These are phyloP conservation scores for Drosophila tani DNA, from an alignment of 1,140 invertebrate species.

Conservation along the genomic window DNA sequence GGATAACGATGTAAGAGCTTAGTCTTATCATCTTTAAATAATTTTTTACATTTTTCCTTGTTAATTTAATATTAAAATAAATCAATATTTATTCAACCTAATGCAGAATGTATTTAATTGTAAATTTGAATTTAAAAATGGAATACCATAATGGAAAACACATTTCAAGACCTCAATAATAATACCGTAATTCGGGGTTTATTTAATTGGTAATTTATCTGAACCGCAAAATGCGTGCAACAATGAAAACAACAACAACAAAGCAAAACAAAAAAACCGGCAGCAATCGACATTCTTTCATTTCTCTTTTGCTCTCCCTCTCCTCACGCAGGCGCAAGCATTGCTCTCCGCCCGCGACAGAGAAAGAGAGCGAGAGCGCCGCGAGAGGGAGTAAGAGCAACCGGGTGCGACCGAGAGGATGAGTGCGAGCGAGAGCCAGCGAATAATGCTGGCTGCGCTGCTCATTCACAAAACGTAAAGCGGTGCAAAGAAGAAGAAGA, in stretches of 20 bases:
- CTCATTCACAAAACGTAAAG: conserved; percentile 74
- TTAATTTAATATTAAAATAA: neutral
- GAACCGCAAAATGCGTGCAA: conserved; percentile 24
- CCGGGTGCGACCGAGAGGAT: conserved; percentile 18
- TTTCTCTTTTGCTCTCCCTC: conserved; percentile 19
- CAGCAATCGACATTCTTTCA: conserved; percentile 41
- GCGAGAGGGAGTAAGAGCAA: conserved; percentile 13
- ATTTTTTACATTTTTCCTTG: neutral
- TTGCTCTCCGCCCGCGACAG: conserved; percentile 11
- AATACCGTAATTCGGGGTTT: conserved; percentile 6
- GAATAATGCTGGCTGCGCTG: conserved; percentile 43
- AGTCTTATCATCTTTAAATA: neutral
- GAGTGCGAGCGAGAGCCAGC: conserved; percentile 27
- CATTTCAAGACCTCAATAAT: neutral
- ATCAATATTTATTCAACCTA: neutral
- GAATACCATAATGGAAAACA: neutral
- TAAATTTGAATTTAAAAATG: neutral
- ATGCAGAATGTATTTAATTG: neutral
- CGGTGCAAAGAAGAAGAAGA: conserved; percentile 34
- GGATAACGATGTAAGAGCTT: too few relatives aligned
- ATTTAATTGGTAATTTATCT: conserved; percentile 30
- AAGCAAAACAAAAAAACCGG: conserved; percentile 28
- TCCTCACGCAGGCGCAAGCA: conserved; percentile 28
- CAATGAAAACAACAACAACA: conserved; percentile 21
- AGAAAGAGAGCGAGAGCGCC: neutral